phyloP scores from a whole-genome alignment of 2,797 vertebrate genomes.

The Emys orbicularis region DNA sequence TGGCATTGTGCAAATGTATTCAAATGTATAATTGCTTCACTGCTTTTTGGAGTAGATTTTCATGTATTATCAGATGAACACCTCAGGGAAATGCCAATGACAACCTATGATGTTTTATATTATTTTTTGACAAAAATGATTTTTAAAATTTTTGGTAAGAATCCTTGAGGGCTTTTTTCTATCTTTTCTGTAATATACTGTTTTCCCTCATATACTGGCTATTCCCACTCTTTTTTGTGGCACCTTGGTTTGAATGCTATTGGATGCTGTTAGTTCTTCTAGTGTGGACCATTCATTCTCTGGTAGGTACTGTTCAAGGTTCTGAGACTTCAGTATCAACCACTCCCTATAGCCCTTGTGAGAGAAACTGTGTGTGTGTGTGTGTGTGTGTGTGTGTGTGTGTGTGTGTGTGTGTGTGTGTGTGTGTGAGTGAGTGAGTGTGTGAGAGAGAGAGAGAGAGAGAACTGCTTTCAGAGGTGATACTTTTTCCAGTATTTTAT shows the following conservation, averaged over 20 bases:
- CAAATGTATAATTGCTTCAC: not conserved
- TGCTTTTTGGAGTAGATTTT: slow-evolving; percentile 62
- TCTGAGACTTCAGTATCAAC: not conserved
- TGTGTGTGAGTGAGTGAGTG: too few species aligned
- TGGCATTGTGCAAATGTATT: not conserved
- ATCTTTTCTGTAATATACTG: not conserved
- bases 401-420: too few species aligned
- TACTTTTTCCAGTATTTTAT: slow-evolving; percentile 69
- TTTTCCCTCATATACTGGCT: slow-evolving; percentile 38
- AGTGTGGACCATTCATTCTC: slow-evolving; percentile 47
- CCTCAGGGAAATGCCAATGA: slow-evolving; percentile 56
- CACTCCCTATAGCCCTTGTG: not conserved
- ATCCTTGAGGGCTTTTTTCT: slow-evolving; percentile 39
- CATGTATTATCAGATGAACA: slow-evolving; percentile 64
- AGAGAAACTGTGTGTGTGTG: rapidly evolving
- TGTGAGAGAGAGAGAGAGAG: not conserved
- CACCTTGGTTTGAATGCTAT: not conserved
- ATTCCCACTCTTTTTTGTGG: not conserved
- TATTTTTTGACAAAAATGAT: slow-evolving; percentile 65
- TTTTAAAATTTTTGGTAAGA: slow-evolving; percentile 39
- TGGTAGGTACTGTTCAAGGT: not conserved
- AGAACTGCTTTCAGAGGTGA: not conserved
- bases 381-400: rapidly evolving
- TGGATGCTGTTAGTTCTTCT: slow-evolving; percentile 20
- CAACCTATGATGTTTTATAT: slow-evolving; percentile 36